Evolutionary conservation across 2,113 vertebrate species (phyloP).

Genomic region (Cariama cristata): DNA sequence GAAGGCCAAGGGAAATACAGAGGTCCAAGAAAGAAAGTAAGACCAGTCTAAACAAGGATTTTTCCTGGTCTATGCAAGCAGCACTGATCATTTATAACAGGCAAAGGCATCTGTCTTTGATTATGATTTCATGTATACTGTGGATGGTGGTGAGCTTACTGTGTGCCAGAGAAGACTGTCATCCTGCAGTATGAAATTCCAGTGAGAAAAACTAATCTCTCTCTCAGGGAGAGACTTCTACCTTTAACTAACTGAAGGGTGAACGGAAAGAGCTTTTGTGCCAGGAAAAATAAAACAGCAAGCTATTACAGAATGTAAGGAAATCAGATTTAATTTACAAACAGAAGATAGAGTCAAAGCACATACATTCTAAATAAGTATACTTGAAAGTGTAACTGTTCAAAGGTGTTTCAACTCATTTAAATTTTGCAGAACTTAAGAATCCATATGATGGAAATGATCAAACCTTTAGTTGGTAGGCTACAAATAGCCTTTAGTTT

Average conservation of each 20-base stretch:
- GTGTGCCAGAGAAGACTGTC: slow-evolving; percentile 60
- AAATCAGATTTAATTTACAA: slow-evolving; percentile 66
- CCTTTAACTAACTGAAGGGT: slow-evolving; percentile 67
- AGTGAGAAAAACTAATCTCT: slow-evolving; percentile 75
- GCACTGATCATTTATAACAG: slow-evolving; percentile 67
- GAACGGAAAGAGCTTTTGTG: slow-evolving; percentile 36
- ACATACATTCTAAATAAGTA: not conserved
- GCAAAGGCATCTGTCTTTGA: slow-evolving; percentile 77
- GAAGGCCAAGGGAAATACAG: slow-evolving; percentile 56
- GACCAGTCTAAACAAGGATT: slow-evolving; percentile 74
- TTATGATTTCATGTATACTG: slow-evolving; percentile 76
- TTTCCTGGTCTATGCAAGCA: slow-evolving; percentile 54
- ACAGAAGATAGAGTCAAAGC: slow-evolving; percentile 39
- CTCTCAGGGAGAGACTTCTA: slow-evolving; percentile 58
- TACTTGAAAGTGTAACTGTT: not conserved
- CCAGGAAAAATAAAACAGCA: slow-evolving; percentile 72
- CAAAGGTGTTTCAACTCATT: not conserved
- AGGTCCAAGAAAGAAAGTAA: slow-evolving; percentile 58
- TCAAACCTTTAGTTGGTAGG: not conserved
- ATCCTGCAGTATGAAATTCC: slow-evolving; percentile 70
- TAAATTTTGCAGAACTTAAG: not conserved
- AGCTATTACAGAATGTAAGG: slow-evolving; percentile 51
- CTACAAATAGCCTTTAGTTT: not conserved
- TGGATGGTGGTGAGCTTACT: slow-evolving; percentile 49
- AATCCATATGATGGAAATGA: not conserved